phyloP scores from a whole-genome alignment of 2,113 vertebrate species.

The Phylloscopus trochilus region DNA sequence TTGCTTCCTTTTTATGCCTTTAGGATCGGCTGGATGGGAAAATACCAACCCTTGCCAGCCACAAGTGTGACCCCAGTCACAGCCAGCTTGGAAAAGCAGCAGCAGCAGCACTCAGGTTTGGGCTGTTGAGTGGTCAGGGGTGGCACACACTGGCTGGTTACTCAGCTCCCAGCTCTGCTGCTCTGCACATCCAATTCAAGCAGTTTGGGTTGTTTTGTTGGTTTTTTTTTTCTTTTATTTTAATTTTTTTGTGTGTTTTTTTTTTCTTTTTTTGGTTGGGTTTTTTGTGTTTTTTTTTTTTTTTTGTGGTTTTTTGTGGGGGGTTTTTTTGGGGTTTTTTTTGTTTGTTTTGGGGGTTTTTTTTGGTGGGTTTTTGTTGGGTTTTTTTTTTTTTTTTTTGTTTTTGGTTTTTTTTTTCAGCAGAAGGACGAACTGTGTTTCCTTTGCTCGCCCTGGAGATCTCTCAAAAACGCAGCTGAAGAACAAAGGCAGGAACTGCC shows the following conservation, averaged over 20 bases:
- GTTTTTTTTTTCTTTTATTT: too few relatives aligned
- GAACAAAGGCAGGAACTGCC: slow-evolving; percentile 23
- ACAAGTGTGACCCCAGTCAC: neutral
- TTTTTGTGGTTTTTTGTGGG: too few relatives aligned
- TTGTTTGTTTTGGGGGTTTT: too few relatives aligned
- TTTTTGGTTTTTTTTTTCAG: neutral
- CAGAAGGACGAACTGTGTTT: neutral
- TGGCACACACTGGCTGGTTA: neutral
- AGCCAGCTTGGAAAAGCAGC: neutral
- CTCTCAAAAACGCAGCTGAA: neutral
- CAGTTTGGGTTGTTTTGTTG: neutral
- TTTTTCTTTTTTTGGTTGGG: too few relatives aligned
- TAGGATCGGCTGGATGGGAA: neutral
- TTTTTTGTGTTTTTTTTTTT: too few relatives aligned
- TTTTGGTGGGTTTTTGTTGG: too few relatives aligned
- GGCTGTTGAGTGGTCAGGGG: neutral
- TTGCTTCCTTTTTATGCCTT: neutral
- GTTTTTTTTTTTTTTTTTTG: too few relatives aligned
- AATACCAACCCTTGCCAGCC: neutral
- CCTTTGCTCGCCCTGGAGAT: neutral
- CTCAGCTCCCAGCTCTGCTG: neutral
- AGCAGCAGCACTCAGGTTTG: neutral
- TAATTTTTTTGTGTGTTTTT: too few relatives aligned
- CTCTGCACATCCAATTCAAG: neutral
- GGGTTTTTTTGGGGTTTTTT: too few relatives aligned